Conservation (phyloP, 2,113 vertebrate genomes). For the Anser cygnoides region DNA sequence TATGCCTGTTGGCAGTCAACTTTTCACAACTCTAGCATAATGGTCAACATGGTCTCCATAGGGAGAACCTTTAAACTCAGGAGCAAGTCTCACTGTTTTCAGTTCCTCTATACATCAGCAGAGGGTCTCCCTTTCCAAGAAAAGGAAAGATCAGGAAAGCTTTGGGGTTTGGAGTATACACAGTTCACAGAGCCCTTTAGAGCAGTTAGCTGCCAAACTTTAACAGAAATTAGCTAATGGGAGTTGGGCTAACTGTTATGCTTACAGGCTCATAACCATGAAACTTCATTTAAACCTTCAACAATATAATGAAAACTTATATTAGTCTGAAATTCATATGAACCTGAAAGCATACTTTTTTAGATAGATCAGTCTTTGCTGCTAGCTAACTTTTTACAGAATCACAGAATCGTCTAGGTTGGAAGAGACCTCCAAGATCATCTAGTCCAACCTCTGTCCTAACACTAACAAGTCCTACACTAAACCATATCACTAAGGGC, state of each 20-base stretch:
- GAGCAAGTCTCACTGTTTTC: background rate
- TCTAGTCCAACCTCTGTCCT: no score
- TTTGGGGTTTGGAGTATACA: background rate
- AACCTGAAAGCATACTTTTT: background rate
- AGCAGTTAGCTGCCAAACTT: background rate
- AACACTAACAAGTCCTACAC: no score
- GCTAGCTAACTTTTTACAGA: background rate
- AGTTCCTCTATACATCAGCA: background rate
- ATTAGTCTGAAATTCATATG: background rate
- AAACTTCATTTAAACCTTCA: background rate
- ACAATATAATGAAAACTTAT: background rate
- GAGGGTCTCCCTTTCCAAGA: constrained; percentile 10
- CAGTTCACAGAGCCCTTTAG: background rate
- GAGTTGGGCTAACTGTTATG: background rate
- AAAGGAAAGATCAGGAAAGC: background rate
- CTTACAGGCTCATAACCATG: background rate
- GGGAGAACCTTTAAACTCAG: background rate
- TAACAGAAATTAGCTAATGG: background rate
- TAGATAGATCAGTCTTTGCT: background rate
- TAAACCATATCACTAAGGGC: no score
- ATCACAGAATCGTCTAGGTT: no score
- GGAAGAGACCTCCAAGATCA: no score
- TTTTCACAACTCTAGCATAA: background rate
- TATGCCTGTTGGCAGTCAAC: background rate
- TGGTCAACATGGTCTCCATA: background rate